Conservation (phyloP, 92 coral and sea anemone genomes). For the Paramuricea clavata region DNA sequence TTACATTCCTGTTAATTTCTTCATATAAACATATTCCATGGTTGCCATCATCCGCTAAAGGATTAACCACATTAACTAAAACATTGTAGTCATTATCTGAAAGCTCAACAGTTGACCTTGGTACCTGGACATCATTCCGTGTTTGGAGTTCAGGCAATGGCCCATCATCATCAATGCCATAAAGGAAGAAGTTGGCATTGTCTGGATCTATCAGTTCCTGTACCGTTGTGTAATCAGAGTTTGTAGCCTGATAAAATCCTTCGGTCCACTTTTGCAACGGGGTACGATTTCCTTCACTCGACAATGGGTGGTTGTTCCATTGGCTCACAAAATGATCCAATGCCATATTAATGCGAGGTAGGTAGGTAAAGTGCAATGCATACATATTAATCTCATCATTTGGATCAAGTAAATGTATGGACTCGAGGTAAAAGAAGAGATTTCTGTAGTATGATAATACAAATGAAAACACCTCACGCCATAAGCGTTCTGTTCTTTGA, state of each 20-base stretch:
- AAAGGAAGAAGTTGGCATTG: slow-evolving; percentile 17
- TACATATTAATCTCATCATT: slow-evolving; percentile 40
- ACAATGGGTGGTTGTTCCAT: slow-evolving; percentile 65
- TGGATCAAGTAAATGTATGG: slow-evolving; percentile 27
- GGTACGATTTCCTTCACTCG: slow-evolving; percentile 13
- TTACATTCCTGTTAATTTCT: slow-evolving; percentile 14
- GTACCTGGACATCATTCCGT: slow-evolving; percentile 9
- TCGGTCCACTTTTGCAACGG: slow-evolving; percentile 59
- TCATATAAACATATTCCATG: slow-evolving; percentile 1
- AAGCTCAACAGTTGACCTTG: slow-evolving; percentile 26
- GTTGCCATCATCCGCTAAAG: slow-evolving; percentile 1
- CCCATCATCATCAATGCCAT: slow-evolving; percentile 70
- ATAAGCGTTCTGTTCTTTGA: too few relatives aligned
- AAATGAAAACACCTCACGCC: slow-evolving; percentile 45
- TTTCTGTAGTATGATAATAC: slow-evolving; percentile 24
- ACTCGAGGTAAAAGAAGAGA: slow-evolving; percentile 49
- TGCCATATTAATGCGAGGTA: slow-evolving; percentile 43
- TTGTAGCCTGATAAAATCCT: slow-evolving; percentile 45
- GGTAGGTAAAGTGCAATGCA: slow-evolving; percentile 37
- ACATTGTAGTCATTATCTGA: slow-evolving; percentile 11
- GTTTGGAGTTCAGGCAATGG: slow-evolving; percentile 24
- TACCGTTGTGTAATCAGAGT: slow-evolving; percentile 42
- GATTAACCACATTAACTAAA: slow-evolving; percentile 4
- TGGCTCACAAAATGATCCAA: slow-evolving; percentile 49
- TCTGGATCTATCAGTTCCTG: slow-evolving; percentile 51